These are phyloP conservation scores for Antechinus stuartii DNA, from an alignment of 2,113 vertebrate species.

Conservation along the genomic window DNA sequence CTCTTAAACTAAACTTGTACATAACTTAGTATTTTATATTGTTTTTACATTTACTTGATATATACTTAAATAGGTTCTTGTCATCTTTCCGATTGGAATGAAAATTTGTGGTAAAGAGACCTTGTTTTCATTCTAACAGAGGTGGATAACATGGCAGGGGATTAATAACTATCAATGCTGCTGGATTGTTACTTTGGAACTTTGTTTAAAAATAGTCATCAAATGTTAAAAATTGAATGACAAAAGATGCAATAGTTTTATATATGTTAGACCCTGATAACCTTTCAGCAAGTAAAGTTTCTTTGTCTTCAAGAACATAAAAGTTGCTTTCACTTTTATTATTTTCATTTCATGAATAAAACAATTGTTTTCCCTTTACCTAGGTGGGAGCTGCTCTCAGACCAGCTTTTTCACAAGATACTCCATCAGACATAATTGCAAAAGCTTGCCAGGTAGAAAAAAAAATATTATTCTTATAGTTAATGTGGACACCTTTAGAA, in stretches of 20 bases:
- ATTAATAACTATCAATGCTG: background rate
- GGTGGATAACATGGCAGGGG: background rate
- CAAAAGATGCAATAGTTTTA: background rate
- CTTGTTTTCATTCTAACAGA: background rate
- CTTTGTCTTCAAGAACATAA: slow-evolving; percentile 50
- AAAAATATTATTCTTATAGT: background rate
- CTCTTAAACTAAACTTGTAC: background rate
- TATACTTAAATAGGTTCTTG: background rate
- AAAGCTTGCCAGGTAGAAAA: slow-evolving; percentile 96
- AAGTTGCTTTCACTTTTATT: slow-evolving; percentile 25
- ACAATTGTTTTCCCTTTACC: slow-evolving; percentile 36
- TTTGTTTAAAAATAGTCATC: background rate
- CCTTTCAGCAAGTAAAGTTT: slow-evolving; percentile 21
- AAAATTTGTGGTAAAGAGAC: background rate
- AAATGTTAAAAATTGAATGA: background rate
- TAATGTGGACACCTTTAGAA: slow-evolving; percentile 27
- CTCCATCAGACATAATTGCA: slow-evolving; percentile 97
- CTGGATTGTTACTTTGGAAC: background rate
- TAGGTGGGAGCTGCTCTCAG: slow-evolving; percentile 98
- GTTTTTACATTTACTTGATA: background rate
- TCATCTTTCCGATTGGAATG: background rate
- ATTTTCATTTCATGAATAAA: slow-evolving; percentile 54
- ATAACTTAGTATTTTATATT: background rate
- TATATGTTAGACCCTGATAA: slow-evolving; percentile 36
- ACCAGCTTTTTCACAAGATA: slow-evolving; percentile 98